Percentiles rank a stretch among this genome's conserved stretches.
phyloP scores from a whole-genome alignment of 2,113 vertebrate genomes.

The Prinia subflava region DNA sequence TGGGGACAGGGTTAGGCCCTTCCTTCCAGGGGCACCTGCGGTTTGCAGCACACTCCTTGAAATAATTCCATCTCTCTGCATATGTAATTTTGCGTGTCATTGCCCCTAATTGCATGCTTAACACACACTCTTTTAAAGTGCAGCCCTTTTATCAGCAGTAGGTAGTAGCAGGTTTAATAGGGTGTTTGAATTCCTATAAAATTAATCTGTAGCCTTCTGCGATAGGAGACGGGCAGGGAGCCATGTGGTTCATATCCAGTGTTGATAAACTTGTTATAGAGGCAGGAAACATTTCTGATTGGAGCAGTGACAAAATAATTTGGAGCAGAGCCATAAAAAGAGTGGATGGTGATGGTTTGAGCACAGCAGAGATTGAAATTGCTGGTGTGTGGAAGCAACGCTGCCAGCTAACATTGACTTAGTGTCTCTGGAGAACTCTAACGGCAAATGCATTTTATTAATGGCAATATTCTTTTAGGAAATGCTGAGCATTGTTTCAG shows the following conservation, averaged over 20 bases:
- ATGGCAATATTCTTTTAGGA: conserved; percentile 52
- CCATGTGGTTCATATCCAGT: conserved; percentile 63
- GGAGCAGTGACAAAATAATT: conserved; percentile 63
- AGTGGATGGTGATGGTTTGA: conserved; percentile 45
- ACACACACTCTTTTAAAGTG: conserved; percentile 9
- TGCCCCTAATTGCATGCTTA: conserved; percentile 56
- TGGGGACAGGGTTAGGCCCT: neutral
- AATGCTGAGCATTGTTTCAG: conserved; percentile 35
- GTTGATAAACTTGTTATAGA: conserved; percentile 65
- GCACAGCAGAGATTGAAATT: conserved; percentile 66
- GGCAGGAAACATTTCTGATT: conserved; percentile 64
- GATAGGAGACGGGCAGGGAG: conserved; percentile 57
- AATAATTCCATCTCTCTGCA: neutral
- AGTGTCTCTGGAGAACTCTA: conserved; percentile 58
- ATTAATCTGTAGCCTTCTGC: conserved; percentile 65
- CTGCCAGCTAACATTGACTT: conserved; percentile 65
- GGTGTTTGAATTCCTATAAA: conserved; percentile 69
- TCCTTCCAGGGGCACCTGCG: neutral
- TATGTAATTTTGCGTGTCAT: conserved; percentile 57
- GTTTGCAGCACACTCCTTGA: neutral
- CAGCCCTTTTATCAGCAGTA: conserved; percentile 55
- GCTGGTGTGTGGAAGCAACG: conserved; percentile 58
- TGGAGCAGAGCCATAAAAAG: conserved; percentile 53
- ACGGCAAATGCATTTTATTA: conserved; percentile 67
- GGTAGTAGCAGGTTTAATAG: conserved; percentile 67